Conservation (phyloP, 2,113 vertebrate genomes). For the Chelonoidis abingdonii region DNA sequence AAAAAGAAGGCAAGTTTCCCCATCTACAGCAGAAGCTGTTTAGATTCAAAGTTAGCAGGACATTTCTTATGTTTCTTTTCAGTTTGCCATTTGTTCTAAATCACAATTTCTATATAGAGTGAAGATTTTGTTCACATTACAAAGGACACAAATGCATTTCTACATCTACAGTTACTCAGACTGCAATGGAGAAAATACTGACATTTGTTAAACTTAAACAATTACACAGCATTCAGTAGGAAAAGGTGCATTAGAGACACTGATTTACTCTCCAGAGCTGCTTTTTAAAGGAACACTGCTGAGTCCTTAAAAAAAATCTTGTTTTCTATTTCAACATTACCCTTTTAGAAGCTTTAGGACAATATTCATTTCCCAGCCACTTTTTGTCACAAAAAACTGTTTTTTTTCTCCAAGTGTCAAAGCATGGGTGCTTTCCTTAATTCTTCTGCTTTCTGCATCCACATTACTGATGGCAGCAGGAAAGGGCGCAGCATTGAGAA, state of each 20-base stretch:
- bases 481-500: constrained; percentile 54
- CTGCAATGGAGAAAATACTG: constrained; percentile 21
- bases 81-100: constrained; percentile 33
- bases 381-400: constrained; percentile 50
- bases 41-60: constrained; percentile 6
- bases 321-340: constrained; percentile 6
- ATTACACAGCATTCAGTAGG: not conserved
- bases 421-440: constrained; percentile 43
- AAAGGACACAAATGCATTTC: constrained; percentile 32
- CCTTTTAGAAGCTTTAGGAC: not conserved
- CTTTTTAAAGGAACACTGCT: not conserved
- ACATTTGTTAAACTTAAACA: constrained; percentile 33
- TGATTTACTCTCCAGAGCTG: not conserved
- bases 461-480: constrained; percentile 37
- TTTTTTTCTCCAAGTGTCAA: constrained; percentile 47
- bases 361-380: not conserved
- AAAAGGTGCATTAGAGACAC: not conserved
- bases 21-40: not conserved
- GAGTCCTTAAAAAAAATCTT: not conserved
- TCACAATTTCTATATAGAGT: not conserved
- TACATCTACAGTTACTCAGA: constrained; percentile 47
- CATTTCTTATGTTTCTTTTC: constrained; percentile 36
- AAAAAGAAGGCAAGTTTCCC: not conserved
- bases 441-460: constrained; percentile 56
- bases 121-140: constrained; percentile 43